Percentiles rank a stretch among this genome's conserved stretches.
Conservation (phyloP, 2,113 vertebrate genomes). For the Budorcas taxicolor region DNA sequence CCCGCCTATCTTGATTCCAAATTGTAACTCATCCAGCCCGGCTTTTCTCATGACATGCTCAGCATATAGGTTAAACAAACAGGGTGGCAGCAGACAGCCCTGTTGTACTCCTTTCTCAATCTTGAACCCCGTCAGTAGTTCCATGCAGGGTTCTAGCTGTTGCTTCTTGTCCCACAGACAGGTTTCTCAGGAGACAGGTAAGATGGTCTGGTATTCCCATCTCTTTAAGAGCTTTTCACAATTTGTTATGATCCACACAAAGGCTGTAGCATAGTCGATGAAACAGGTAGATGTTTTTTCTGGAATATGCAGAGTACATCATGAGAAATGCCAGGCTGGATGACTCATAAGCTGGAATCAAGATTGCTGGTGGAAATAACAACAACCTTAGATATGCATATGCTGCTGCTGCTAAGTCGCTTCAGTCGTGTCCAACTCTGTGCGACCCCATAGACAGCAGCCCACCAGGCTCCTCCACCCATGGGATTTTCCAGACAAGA, state of each 20-base stretch:
- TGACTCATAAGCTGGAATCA: not conserved
- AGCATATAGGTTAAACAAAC: not conserved
- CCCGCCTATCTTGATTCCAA: not conserved
- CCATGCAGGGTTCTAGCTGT: not conserved
- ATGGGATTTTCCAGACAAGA: no score
- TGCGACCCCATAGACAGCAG: no score
- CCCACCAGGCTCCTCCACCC: no score
- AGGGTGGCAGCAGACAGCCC: not conserved
- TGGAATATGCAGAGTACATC: not conserved
- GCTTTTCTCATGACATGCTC: not conserved
- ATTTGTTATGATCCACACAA: not conserved
- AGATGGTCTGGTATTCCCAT: not conserved
- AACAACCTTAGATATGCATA: not conserved
- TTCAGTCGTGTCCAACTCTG: no score
- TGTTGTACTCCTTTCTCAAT: not conserved
- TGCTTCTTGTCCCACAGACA: not conserved
- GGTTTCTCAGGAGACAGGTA: not conserved
- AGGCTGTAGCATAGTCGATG: not conserved
- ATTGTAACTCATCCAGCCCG: not conserved
- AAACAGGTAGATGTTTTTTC: not conserved
- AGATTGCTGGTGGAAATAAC: not conserved
- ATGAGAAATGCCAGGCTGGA: not conserved
- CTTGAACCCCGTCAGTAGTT: not conserved
- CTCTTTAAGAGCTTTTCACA: not conserved
- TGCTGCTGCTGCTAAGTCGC: no score